Evolutionary conservation across 2,888 invertebrate genomes (phyloP).

Genomic region (Monopis laevigella): DNA sequence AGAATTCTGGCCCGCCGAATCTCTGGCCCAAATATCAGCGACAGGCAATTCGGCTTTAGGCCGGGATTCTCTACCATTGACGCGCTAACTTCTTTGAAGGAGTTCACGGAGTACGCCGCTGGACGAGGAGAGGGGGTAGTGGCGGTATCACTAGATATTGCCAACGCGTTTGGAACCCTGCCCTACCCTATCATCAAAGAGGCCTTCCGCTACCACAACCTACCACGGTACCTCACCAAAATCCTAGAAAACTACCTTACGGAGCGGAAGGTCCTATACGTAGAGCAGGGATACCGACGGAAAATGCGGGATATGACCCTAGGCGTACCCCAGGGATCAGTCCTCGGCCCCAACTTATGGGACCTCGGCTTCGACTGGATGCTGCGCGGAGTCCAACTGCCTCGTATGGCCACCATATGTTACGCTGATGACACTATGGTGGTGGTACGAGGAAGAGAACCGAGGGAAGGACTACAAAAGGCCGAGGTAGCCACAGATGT

Average conservation of each 20-base stretch:
- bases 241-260: neutral
- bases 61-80: too few relatives aligned
- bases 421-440: conserved; percentile 1
- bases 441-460: neutral
- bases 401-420: neutral
- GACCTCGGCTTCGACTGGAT: neutral
- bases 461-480: neutral
- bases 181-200: neutral
- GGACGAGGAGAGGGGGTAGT: neutral
- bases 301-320: neutral
- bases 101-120: neutral
- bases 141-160: neutral
- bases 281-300: neutral
- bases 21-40: too few relatives aligned
- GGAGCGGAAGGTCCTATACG: neutral
- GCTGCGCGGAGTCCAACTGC: neutral
- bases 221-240: neutral
- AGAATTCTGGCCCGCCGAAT: too few relatives aligned
- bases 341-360: neutral
- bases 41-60: too few relatives aligned
- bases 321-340: conserved; percentile 2
- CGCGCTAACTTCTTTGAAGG: too few relatives aligned
- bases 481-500: neutral
- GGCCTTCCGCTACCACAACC: neutral
- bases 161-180: neutral